A percentile compares a stretch with the other conserved stretches of the same genome.
Conservation (phyloP, 53 echinoderm and acorn worm genomes). For the Stichopus horrens region DNA sequence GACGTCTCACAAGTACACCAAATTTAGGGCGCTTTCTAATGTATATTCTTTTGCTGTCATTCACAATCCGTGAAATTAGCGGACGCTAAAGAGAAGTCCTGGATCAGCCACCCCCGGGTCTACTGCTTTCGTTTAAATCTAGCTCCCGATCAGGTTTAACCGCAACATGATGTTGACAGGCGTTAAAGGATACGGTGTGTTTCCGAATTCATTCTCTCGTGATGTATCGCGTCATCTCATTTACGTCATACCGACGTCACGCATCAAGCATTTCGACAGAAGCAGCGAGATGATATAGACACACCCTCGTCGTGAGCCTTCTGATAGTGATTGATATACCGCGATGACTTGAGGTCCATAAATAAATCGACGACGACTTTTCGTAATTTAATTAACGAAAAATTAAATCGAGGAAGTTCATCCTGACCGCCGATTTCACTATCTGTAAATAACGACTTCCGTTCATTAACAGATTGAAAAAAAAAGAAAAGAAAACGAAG, state of each 20-base stretch:
- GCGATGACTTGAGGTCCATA: not conserved
- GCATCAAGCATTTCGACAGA: not conserved
- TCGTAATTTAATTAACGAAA: not conserved
- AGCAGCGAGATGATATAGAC: not conserved
- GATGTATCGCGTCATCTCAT: not conserved
- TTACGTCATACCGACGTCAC: not conserved
- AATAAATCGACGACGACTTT: not conserved
- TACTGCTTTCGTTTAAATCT: no score
- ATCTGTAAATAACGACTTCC: not conserved
- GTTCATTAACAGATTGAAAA: not conserved
- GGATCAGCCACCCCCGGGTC: no score
- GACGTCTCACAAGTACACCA: no score
- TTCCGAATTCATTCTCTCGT: not conserved
- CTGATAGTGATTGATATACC: not conserved
- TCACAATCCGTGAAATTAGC: no score
- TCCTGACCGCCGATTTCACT: not conserved
- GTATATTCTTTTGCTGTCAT: no score
- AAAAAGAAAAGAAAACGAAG: no score
- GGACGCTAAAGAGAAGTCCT: no score
- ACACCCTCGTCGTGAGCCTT: not conserved
- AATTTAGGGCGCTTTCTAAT: no score
- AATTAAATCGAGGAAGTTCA: not conserved
- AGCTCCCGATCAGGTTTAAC: not conserved
- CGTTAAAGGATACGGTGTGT: not conserved
- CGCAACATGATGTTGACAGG: not conserved